These are phyloP conservation scores for Rhodinocichla rosea DNA, from an alignment of 2,113 vertebrate species.

Conservation along the genomic window DNA sequence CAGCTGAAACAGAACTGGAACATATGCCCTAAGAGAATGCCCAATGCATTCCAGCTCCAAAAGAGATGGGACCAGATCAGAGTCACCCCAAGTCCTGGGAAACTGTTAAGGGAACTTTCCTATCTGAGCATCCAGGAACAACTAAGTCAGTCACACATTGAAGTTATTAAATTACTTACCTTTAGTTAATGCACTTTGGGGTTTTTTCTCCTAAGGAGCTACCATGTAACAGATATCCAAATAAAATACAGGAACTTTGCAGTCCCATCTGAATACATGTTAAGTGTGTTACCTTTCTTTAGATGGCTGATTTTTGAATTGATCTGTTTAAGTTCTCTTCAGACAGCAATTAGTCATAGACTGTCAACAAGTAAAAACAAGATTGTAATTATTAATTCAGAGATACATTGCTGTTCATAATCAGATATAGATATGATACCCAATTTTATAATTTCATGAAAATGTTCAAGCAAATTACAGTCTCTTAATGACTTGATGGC, in stretches of 20 bases:
- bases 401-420: slow-evolving; percentile 19
- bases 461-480: slow-evolving; percentile 44
- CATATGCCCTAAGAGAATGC: neutral
- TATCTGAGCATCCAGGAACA: neutral
- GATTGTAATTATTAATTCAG: slow-evolving; percentile 48
- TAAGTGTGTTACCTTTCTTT: neutral
- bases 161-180: neutral
- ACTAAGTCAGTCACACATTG: neutral
- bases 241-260: neutral
- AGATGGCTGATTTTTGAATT: slow-evolving; percentile 17
- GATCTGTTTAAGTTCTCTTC: slow-evolving; percentile 43
- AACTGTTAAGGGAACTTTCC: neutral
- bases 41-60: neutral
- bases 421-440: slow-evolving; percentile 36
- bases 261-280: neutral
- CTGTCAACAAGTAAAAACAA: slow-evolving; percentile 54
- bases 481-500: neutral
- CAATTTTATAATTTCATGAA: slow-evolving; percentile 42
- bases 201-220: neutral
- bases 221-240: neutral
- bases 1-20: neutral
- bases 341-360: slow-evolving; percentile 55
- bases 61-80: neutral
- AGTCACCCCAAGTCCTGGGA: neutral
- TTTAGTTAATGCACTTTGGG: neutral